Percentiles rank a stretch among this genome's conserved stretches.
These are phyloP conservation scores for Acanthis flammea DNA, from an alignment of 2,797 vertebrate genomes.

Conservation along the genomic window DNA sequence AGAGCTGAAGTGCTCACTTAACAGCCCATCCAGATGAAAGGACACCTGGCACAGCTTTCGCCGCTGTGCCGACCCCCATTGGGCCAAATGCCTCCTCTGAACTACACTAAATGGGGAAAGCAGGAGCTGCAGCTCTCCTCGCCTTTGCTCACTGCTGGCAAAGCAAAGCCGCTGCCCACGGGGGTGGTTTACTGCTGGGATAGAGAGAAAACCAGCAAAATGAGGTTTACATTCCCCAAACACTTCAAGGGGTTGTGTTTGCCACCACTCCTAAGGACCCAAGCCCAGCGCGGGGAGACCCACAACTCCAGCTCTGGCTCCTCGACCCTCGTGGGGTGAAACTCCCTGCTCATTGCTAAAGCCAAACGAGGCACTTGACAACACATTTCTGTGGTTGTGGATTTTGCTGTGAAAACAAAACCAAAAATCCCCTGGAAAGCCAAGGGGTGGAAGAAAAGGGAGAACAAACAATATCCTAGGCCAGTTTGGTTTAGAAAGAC, in stretches of 20 bases:
- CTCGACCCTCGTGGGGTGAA: not conserved
- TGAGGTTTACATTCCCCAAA: not conserved
- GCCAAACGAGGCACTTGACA: not conserved
- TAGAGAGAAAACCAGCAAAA: not conserved
- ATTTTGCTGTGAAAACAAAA: slow-evolving; percentile 14
- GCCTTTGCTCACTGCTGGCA: not conserved
- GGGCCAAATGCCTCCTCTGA: not conserved
- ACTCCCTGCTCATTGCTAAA: not conserved
- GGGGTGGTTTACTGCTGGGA: not conserved
- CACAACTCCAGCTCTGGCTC: not conserved
- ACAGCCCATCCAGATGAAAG: slow-evolving; percentile 50
- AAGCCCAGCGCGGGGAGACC: accelerated
- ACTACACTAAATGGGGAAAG: not conserved
- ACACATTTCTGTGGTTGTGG: not conserved
- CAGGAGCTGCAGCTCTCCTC: not conserved
- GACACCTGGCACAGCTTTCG: not conserved
- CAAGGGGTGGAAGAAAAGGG: not conserved
- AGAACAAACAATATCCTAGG: not conserved
- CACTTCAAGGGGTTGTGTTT: not conserved
- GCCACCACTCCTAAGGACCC: not conserved
- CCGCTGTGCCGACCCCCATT: not conserved
- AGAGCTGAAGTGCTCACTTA: slow-evolving; percentile 14
- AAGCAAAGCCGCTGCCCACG: not conserved
- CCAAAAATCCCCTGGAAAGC: not conserved
- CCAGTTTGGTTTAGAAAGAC: not conserved